phyloP scores from a whole-genome alignment of 35 echinoderm and acorn worm genomes.

The Hemicentrotus pulcherrimus region DNA sequence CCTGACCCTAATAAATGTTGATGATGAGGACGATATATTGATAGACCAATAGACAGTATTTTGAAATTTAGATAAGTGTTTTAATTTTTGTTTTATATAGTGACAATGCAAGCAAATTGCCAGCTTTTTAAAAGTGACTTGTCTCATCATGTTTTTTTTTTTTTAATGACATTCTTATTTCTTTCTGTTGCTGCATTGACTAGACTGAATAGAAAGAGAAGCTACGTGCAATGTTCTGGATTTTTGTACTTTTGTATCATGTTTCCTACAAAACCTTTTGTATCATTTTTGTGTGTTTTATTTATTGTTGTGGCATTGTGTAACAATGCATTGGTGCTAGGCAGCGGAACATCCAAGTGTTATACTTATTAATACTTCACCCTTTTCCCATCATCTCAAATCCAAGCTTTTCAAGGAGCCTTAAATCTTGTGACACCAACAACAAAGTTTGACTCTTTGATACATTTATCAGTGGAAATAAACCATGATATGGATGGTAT shows the following conservation, averaged over 20 bases:
- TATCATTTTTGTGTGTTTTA: background rate
- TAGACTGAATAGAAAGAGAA: background rate
- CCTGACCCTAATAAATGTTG: too few species aligned
- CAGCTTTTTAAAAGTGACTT: background rate
- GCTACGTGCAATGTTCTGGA: background rate
- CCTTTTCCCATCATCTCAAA: background rate
- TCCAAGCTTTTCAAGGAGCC: background rate
- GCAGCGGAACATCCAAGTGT: background rate
- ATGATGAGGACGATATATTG: too few species aligned
- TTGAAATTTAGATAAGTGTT: background rate
- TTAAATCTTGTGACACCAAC: background rate
- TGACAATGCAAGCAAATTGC: background rate
- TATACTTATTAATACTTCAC: background rate
- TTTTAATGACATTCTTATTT: background rate
- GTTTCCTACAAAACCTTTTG: background rate
- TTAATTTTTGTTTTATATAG: background rate
- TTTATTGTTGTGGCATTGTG: background rate
- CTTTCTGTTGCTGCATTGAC: background rate
- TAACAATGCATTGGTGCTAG: conserved; percentile 10
- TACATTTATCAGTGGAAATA: background rate
- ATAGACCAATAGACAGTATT: too few species aligned
- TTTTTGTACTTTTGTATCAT: background rate
- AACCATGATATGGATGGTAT: background rate
- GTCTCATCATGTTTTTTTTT: background rate
- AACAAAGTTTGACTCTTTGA: background rate